phyloP scores from a whole-genome alignment of 1,140 invertebrate genomes.

The Drosophila jambulina region DNA sequence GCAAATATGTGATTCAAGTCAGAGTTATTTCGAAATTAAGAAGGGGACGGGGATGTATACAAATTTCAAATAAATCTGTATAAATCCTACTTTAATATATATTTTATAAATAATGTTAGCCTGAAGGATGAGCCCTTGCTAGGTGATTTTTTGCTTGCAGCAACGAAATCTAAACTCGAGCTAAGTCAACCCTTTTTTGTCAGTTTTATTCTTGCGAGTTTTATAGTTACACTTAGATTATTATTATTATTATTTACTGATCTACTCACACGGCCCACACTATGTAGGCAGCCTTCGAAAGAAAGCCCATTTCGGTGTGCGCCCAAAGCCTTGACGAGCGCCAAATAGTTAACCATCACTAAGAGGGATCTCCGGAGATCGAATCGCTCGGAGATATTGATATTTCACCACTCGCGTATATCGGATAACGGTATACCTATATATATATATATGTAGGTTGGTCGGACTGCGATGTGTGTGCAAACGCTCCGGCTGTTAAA shows the following conservation, averaged over 20 bases:
- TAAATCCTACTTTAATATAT: neutral
- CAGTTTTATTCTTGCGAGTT: no score
- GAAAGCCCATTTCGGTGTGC: conserved; percentile 87
- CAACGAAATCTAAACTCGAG: neutral
- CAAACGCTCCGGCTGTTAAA: conserved; percentile 51
- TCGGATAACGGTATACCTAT: conserved; percentile 2
- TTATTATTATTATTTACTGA: neutral
- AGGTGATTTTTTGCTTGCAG: no score
- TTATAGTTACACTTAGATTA: neutral
- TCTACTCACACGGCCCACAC: conserved; percentile 90
- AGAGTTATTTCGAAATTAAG: neutral
- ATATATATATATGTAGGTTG: neutral
- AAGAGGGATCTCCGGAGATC: conserved; percentile 22
- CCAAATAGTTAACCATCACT: conserved; percentile 59
- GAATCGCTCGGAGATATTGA: neutral
- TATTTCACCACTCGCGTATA: conserved; percentile 15
- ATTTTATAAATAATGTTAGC: neutral
- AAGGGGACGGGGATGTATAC: neutral
- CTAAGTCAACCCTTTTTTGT: neutral
- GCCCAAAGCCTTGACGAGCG: conserved; percentile 46
- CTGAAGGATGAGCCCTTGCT: neutral
- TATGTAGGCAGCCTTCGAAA: conserved; percentile 90
- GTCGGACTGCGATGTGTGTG: conserved; percentile 18
- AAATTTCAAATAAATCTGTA: neutral
- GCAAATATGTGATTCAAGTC: neutral